Percentiles rank a stretch among this genome's conserved stretches.
Evolutionary conservation across 2,797 vertebrate species (phyloP).

Genomic region (Aldrovandia affinis): DNA sequence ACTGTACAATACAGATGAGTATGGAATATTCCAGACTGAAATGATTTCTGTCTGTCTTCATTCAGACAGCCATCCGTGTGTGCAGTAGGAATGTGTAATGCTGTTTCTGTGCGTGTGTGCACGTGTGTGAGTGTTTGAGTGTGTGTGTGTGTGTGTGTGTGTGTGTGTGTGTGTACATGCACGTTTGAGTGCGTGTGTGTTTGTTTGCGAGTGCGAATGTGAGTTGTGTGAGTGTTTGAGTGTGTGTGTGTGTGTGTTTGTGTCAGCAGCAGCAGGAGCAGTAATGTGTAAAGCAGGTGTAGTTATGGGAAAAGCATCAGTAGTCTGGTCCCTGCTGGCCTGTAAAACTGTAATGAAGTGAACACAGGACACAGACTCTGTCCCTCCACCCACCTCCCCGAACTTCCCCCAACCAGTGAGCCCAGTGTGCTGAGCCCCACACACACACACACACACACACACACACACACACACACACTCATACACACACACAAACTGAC

Average conservation of each 20-base stretch:
- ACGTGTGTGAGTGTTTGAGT: slow-evolving; percentile 17
- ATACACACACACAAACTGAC: slow-evolving; percentile 40
- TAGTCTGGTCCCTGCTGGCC: slow-evolving; percentile 65
- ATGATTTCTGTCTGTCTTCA: background rate
- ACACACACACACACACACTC: slow-evolving; percentile 25
- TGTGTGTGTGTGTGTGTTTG: background rate
- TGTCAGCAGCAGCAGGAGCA: slow-evolving; percentile 21
- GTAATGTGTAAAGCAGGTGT: slow-evolving; percentile 78
- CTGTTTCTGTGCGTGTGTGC: background rate
- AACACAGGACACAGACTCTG: slow-evolving; percentile 74
- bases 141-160: slow-evolving; percentile 31
- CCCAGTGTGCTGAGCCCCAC: background rate
- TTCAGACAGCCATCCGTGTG: background rate
- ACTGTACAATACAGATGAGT: background rate
- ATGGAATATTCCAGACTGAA: background rate
- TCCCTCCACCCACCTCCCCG: slow-evolving; percentile 62
- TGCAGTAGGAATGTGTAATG: slow-evolving; percentile 4
- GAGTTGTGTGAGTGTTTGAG: slow-evolving; percentile 13
- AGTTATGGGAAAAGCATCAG: slow-evolving; percentile 76
- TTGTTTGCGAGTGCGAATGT: slow-evolving; percentile 9
- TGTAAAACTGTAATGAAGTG: slow-evolving; percentile 80
- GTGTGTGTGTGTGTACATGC: slow-evolving; percentile 52
- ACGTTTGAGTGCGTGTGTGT: slow-evolving; percentile 55
- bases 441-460: slow-evolving; percentile 54
- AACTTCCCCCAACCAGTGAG: slow-evolving; percentile 35